Base-by-base conservation (phyloP, 1,140 invertebrate species). In the Venturia canescens region DNA sequence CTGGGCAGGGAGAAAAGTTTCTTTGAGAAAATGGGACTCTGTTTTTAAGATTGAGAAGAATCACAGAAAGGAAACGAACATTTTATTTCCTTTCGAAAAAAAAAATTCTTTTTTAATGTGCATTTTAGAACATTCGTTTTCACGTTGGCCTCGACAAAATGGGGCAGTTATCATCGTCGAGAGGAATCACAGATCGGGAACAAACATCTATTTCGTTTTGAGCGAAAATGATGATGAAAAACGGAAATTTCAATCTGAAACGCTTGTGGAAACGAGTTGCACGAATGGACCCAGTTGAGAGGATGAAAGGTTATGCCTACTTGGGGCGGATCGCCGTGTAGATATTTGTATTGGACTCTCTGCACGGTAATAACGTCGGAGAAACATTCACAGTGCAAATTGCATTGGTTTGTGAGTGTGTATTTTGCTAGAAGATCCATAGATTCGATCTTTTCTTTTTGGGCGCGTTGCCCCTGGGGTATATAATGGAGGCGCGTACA, bases 351-450 rank as follows among this genome's bases (percentile, higher is more conserved):
- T n/a, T 72, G 70, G 38, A 72, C 21, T 72, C 38, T 48, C 38
- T 34, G 70, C 21, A 11, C 70, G 27, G 70, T 34, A 72, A 72
- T 72, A 72, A 72, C 70, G 6, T 38, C 6, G 5, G 29, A 48
- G 70, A 72, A 72, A 72, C 70, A 72, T 72, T 48, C 13, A 23
- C 38, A n/a, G 38, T 26, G 70, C 38, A 21, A 72, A 72, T 72
- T 72, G 70, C 70, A 23, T 2, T 15, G 38, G 70, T 38, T 38
- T 38, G 70, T 72, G 38, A 11, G 13, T 44, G 38, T 13, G 23
- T 72, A 38, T 57, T 57, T 57, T 57, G 53, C 9, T 1, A 18
- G 4, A 3, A 0, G 53, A 57, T 5, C 7, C 53, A 44, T 44
- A 57, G 53, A 57, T 57, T 23, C 53, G 16, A 23, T 57, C 18